phyloP scores from a whole-genome alignment of 2,113 vertebrate genomes.

The Neogobius melanostomus region DNA sequence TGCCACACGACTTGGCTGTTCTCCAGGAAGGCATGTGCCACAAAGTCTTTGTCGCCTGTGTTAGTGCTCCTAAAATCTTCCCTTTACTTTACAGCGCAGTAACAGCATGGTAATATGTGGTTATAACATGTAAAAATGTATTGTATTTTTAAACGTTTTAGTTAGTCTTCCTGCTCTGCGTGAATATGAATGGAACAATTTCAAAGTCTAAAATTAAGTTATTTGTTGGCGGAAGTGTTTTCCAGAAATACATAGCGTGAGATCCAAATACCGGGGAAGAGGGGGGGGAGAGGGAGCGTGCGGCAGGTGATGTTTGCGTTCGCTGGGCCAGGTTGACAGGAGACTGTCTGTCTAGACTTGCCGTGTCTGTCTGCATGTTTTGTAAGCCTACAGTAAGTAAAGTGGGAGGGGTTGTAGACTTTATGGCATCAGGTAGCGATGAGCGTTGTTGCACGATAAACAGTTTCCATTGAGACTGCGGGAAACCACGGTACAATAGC shows the following conservation, averaged over 20 bases:
- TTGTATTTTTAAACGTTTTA: too few species aligned
- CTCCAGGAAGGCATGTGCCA: conserved; percentile 49
- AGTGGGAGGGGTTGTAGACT: conserved; percentile 43
- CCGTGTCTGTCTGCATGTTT: conserved; percentile 68
- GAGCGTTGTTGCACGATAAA: conserved; percentile 52
- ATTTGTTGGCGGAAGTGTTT: not conserved
- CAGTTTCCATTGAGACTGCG: conserved; percentile 63
- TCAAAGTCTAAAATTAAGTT: too few species aligned
- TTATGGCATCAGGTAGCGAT: conserved; percentile 61
- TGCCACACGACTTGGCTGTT: conserved; percentile 38
- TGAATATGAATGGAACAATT: too few species aligned
- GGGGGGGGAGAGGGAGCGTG: not conserved
- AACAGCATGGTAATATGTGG: too few species aligned
- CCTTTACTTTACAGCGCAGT: too few species aligned
- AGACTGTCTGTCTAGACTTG: conserved; percentile 67
- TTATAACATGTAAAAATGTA: too few species aligned
- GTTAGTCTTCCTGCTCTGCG: too few species aligned
- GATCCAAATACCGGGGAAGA: not conserved
- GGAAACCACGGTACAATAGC: conserved; percentile 68
- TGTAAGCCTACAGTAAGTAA: conserved; percentile 59
- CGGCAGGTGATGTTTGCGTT: conserved; percentile 33
- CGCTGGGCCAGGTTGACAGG: conserved; percentile 25
- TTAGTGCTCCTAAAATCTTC: too few species aligned
- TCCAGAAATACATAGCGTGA: conserved; percentile 4
- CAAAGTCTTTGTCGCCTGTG: too few species aligned